Base-by-base conservation (phyloP, 2,797 vertebrate species). In the Numenius phaeopus region DNA sequence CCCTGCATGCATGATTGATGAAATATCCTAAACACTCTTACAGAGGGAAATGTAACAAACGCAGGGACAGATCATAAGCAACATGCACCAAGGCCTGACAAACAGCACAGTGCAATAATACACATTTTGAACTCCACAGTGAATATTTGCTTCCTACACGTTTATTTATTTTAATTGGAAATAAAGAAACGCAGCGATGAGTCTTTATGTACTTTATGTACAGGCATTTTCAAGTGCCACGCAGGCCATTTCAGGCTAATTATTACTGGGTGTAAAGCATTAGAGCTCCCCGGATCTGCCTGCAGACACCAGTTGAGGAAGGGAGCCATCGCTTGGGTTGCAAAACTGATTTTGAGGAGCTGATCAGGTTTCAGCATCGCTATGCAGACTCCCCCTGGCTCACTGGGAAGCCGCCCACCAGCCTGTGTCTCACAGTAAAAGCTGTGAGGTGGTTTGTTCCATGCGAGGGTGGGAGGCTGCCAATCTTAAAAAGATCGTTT, bases 391-490 rank as follows among this genome's bases (percentile, higher is more conserved):
- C 76, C 75, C 79, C 29, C 79, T 77, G 67, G 67, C 87, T 94
- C 73, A 3, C 73, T 83, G 70, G 61, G 50, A 47, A 91, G 49
- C 50, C 54, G 1, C 37, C 58, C 7, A 1, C 59, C 72, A 80
- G 81, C 39, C 66, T 30, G 54, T 81, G 78, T 87, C 92, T 70
- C 92, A 75, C 92, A 70, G 52, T 16, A 59, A 55, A n/a, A 94
- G 76, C 67, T 70, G 80, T 34, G 92, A 96, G 85, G 39, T 90
- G 82, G 75, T 83, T 97, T 95, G 89, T 57, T 91, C 93, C 70
- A 57, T 18, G 58, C 0, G 0, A 86, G 79, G 40, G 44, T 42
- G 37, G 57, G 94, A 87, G 83, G 58, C 71, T 89, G 89, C 83
- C 96, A 87, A 50, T 55, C 92, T 89, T 58, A 81, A 92, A 78